Conservation (phyloP, 2,797 vertebrate species). For the Phataginus tricuspis region DNA sequence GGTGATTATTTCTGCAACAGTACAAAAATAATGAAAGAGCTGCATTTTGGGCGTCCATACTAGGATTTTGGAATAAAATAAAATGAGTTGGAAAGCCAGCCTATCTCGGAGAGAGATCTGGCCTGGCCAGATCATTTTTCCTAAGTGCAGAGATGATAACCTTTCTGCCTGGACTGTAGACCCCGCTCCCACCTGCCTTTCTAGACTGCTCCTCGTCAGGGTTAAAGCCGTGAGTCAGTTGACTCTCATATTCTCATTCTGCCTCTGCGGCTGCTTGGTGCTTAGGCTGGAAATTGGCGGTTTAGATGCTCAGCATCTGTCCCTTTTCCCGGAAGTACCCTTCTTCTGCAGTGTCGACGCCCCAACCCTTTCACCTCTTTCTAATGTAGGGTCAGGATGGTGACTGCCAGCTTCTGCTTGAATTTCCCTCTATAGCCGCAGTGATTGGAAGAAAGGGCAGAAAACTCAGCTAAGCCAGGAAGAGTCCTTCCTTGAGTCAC, state of each 20-base stretch:
- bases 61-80: background rate
- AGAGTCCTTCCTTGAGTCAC: background rate
- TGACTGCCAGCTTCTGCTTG: background rate
- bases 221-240: background rate
- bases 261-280: background rate
- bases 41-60: background rate
- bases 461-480: background rate
- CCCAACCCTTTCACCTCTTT: background rate
- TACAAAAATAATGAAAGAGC: background rate
- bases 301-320: background rate
- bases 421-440: background rate
- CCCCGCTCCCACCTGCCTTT: too few relatives aligned
- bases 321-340: background rate
- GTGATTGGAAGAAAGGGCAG: background rate
- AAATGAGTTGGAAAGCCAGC: background rate
- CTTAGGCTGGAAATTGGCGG: background rate
- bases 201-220: background rate
- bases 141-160: background rate
- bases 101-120: background rate
- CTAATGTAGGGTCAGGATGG: background rate
- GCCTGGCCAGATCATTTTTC: background rate
- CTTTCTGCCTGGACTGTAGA: background rate
- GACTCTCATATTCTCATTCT: background rate
- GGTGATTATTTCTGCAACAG: background rate
- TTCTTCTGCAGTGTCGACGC: background rate